Evolutionary conservation across 2,888 invertebrate species (phyloP).

Genomic region (Drosophila greeni): DNA sequence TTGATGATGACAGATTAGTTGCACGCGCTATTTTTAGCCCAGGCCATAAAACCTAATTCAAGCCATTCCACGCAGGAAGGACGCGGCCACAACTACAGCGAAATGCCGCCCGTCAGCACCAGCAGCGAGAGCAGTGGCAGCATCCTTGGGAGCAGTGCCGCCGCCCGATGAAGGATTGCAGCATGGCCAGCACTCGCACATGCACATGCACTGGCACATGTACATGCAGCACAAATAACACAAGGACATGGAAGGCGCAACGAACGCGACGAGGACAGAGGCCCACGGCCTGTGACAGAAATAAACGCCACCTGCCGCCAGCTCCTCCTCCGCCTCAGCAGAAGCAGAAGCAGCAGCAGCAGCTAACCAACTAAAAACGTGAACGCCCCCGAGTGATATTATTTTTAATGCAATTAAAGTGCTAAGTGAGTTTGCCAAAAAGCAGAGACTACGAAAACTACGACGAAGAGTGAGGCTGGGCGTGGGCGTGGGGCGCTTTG

Average conservation of each 20-base stretch:
- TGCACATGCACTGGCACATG: constrained; percentile 42
- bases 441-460: constrained; percentile 29
- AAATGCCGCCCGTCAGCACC: constrained; percentile 41
- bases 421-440: constrained; percentile 64
- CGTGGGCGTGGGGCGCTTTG: constrained; percentile 25
- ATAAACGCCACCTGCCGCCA: constrained; percentile 37
- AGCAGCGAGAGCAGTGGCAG: constrained; percentile 22
- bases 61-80: constrained; percentile 50
- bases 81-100: constrained; percentile 46
- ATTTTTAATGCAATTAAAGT: constrained; percentile 69
- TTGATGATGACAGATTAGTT: constrained; percentile 65
- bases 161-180: constrained; percentile 38
- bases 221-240: constrained; percentile 66
- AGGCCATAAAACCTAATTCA: constrained; percentile 49
- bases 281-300: constrained; percentile 41
- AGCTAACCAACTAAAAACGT: constrained; percentile 26
- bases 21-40: constrained; percentile 47
- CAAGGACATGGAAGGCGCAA: constrained; percentile 70
- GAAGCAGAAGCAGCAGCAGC: constrained; percentile 5
- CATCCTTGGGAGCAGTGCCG: constrained; percentile 50
- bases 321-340: constrained; percentile 14
- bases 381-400: constrained; percentile 42
- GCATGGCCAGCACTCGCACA: constrained; percentile 41
- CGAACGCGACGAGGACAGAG: constrained; percentile 57
- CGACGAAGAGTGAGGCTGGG: constrained; percentile 7